Conservation (phyloP, 1,140 invertebrate species). For the Trichonephila inaurata region DNA sequence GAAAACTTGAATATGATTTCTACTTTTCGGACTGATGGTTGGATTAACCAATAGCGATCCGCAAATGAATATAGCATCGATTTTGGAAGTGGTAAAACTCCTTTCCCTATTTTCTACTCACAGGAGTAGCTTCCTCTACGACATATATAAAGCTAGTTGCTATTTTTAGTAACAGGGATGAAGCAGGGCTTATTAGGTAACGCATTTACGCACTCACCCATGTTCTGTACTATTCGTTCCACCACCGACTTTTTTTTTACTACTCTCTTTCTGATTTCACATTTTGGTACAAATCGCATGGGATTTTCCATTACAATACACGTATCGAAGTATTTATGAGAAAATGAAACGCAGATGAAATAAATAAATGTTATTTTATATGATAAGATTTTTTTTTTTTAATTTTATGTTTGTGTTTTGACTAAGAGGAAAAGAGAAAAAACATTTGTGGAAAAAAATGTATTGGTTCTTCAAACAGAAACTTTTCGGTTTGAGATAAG, state of each 20-base stretch:
- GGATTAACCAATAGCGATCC: slow-evolving; percentile 11
- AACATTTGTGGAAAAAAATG: background rate
- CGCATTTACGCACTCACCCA: background rate
- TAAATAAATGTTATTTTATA: background rate
- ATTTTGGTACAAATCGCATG: background rate
- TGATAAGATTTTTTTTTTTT: background rate
- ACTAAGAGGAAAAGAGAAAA: background rate
- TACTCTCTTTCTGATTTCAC: background rate
- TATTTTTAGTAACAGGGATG: slow-evolving; percentile 50
- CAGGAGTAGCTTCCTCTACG: background rate
- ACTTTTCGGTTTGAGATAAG: no score
- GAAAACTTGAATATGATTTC: background rate
- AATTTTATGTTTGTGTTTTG: background rate
- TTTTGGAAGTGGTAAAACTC: background rate
- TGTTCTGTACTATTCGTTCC: background rate
- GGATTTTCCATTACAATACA: background rate
- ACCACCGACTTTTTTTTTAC: background rate
- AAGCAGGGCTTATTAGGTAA: slow-evolving; percentile 45
- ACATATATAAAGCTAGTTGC: background rate
- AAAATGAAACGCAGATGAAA: background rate
- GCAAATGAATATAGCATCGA: background rate
- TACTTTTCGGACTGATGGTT: background rate
- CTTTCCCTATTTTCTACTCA: background rate
- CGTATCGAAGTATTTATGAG: background rate
- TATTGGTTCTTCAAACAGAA: background rate